Conservation (phyloP, 2,888 invertebrate species). For the Agrochola lota region DNA sequence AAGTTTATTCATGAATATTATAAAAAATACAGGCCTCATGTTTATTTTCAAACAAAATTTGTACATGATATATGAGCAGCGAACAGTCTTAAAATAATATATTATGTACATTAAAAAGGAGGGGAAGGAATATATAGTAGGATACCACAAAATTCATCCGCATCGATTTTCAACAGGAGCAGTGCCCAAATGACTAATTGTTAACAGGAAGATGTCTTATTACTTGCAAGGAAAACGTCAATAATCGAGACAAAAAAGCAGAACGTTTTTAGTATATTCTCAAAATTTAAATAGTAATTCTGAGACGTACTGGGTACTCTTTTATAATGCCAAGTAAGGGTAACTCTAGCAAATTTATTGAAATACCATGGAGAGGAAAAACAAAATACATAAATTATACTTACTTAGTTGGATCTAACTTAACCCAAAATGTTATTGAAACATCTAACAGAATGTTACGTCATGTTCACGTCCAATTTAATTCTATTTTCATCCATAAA, state of each 20-base stretch:
- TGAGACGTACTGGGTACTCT: neutral
- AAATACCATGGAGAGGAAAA: neutral
- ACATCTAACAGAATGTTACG: neutral
- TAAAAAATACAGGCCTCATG: neutral
- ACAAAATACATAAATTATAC: neutral
- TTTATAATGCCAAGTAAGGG: neutral
- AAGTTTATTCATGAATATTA: neutral
- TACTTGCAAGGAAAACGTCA: neutral
- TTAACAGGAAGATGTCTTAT: too few relatives aligned
- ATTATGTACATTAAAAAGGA: neutral
- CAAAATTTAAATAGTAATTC: neutral
- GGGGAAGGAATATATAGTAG: neutral
- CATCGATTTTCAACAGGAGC: neutral
- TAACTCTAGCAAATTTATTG: neutral
- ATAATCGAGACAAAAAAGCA: neutral
- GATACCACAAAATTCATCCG: too few relatives aligned
- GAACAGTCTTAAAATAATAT: neutral
- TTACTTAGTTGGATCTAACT: too few relatives aligned
- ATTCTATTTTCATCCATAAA: slow-evolving; percentile 10
- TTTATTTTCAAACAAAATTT: neutral
- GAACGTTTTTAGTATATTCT: neutral
- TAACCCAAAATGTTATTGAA: neutral
- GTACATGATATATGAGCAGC: neutral
- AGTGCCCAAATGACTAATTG: neutral
- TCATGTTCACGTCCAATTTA: slow-evolving; percentile 1